Evolutionary conservation across 2,888 invertebrate genomes (phyloP).

Genomic region (Cheilosia urbana): DNA sequence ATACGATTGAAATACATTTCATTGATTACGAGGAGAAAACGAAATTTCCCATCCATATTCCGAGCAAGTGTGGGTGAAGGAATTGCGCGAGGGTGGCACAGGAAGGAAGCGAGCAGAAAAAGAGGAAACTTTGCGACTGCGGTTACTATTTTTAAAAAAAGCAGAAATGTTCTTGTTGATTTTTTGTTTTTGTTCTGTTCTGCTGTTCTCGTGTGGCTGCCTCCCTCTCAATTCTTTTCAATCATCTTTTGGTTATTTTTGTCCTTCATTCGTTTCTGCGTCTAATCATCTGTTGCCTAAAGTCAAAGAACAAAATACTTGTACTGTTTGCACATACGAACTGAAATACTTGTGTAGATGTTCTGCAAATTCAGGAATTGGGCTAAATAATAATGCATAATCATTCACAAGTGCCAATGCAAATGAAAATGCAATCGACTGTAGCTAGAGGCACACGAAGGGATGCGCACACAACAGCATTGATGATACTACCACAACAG

Average conservation of each 20-base stretch:
- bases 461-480: constrained; percentile 14
- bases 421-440: neutral
- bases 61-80: constrained; percentile 37
- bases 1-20: constrained; percentile 14
- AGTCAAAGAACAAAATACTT: constrained; percentile 22
- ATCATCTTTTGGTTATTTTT: constrained; percentile 66
- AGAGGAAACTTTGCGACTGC: constrained; percentile 22
- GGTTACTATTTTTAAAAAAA: constrained; percentile 45
- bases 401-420: neutral
- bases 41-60: constrained; percentile 1
- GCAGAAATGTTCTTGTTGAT: constrained; percentile 55
- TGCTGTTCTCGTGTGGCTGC: constrained; percentile 30
- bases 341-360: neutral
- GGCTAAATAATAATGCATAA: constrained; percentile 18
- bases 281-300: constrained; percentile 38
- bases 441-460: constrained; percentile 15
- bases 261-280: constrained; percentile 46
- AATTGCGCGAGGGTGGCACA: constrained; percentile 15
- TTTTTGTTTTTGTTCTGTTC: constrained; percentile 20
- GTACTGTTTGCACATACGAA: neutral
- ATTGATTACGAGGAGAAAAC: constrained; percentile 27
- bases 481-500: constrained; percentile 14
- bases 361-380: constrained; percentile 34
- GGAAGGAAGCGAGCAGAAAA: constrained; percentile 27
- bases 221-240: constrained; percentile 66